A percentile compares a stretch with the other conserved stretches of the same genome.
phyloP scores from a whole-genome alignment of 92 coral and sea anemone genomes.

The Virgularia gustaviana region DNA sequence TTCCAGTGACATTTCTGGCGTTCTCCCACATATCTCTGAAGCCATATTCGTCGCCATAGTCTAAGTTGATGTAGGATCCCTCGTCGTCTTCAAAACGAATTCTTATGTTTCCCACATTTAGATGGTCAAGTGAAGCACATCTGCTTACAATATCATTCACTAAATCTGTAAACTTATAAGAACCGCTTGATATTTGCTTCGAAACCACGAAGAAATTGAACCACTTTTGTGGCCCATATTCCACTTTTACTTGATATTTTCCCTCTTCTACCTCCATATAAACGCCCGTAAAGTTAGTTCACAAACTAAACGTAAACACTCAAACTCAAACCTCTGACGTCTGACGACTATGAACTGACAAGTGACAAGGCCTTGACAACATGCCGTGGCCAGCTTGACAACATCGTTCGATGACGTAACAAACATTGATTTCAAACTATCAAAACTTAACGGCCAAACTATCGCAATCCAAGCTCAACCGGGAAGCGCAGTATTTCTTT shows the following conservation, averaged over 20 bases:
- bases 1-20: constrained; percentile 35
- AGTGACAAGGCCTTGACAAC: no score
- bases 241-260: constrained; percentile 50
- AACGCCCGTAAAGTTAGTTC: no score
- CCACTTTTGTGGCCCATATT: constrained; percentile 45
- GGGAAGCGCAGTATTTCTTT: no score
- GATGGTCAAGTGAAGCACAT: constrained; percentile 36
- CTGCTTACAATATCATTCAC: constrained; percentile 32
- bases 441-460: no score
- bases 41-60: constrained; percentile 42
- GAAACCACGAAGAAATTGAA: constrained; percentile 44
- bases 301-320: no score
- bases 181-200: constrained; percentile 19
- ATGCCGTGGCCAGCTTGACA: no score
- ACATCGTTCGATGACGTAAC: no score
- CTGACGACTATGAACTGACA: no score
- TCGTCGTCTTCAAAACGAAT: constrained; percentile 50
- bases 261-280: neutral
- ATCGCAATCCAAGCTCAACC: no score
- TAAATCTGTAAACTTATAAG: constrained; percentile 29
- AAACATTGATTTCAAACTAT: no score
- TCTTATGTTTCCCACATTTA: constrained; percentile 25
- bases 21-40: constrained; percentile 47
- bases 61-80: constrained; percentile 40
- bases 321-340: no score